Conservation (phyloP, 2,113 vertebrate genomes). For the Noturus placidus region DNA sequence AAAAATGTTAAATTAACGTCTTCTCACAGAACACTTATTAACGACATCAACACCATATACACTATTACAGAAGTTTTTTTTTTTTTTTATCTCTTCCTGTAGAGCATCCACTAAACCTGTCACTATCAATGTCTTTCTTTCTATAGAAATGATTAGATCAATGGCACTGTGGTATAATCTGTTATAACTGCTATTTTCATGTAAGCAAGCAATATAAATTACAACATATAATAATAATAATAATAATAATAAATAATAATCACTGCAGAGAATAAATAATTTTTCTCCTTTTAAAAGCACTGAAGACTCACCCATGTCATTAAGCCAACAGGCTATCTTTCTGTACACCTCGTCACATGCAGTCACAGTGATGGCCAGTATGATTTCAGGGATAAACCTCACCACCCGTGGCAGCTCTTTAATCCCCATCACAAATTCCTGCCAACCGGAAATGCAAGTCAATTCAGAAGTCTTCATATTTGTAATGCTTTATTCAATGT, state of each 20-base stretch:
- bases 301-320: constrained; percentile 86
- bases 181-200: not conserved
- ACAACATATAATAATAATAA: not conserved
- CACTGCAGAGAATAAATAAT: not conserved
- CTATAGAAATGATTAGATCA: not conserved
- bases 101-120: not conserved
- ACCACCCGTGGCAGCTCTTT: constrained; percentile 87
- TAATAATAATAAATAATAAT: too few relatives aligned
- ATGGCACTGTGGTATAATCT: not conserved
- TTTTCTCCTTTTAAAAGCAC: not conserved
- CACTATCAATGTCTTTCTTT: not conserved
- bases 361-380: constrained; percentile 90
- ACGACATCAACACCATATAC: not conserved
- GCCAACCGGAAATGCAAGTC: constrained; percentile 45
- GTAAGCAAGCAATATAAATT: not conserved
- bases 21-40: not conserved
- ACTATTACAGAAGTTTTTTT: not conserved
- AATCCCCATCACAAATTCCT: constrained; percentile 92
- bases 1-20: not conserved
- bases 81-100: not conserved
- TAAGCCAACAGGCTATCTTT: constrained; percentile 95
- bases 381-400: constrained; percentile 90
- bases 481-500: not conserved
- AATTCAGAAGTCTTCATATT: not conserved
- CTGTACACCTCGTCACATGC: constrained; percentile 92